Base-by-base conservation (phyloP, 2,113 vertebrate genomes). In the Glaucidium brasilianum region DNA sequence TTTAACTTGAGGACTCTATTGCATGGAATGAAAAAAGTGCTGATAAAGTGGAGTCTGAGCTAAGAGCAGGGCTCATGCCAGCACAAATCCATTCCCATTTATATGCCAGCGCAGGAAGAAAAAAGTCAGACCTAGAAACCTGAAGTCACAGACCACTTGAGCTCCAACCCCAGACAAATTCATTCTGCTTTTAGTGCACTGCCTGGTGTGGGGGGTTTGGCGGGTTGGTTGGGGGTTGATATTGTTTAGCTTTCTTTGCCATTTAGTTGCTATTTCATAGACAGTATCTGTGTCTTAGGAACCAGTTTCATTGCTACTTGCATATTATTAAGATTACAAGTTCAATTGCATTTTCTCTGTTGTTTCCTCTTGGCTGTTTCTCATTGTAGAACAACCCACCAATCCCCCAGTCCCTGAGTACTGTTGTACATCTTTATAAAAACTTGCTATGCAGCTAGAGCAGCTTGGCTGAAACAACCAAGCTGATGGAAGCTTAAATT, bases 351-450 rank as follows among this genome's bases (percentile, higher is more conserved):
- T 43, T 64, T 80, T 76, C 39, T 37, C 39, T 85, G 62, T 17
- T 9, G 43, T 39, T 73, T 29, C 71, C 45, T 69, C 25, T 37
- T 18, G 68, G 76, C 11, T 63, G 49, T 41, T 69, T 81, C 6
- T 32, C 11, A 7, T 3, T 30, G 37, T 6, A 55, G 67, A 59
- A 37, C 66, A 30, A 15, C 3, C 41, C 67, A 15, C 6, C 32
- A 5, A 0, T 5, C 7, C 15, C 12, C 32, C 26, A 19, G 3
- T 1, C 7, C 23, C 37, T 4, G 1, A 37, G 29, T 5, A 2
- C 18, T 5, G 30, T 2, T 50, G 41, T 21, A 3, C 32, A 9
- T 15, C 21, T 18, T 13, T 60, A 39, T 7, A 12, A 20, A 12
- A 9, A 35, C 1, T 1, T 5, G 43, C 39, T 53, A 12, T 5